A percentile compares a stretch with the other conserved stretches of the same genome.
Conservation (phyloP, 1,140 invertebrate species). For the Scaptomyza hsui region DNA sequence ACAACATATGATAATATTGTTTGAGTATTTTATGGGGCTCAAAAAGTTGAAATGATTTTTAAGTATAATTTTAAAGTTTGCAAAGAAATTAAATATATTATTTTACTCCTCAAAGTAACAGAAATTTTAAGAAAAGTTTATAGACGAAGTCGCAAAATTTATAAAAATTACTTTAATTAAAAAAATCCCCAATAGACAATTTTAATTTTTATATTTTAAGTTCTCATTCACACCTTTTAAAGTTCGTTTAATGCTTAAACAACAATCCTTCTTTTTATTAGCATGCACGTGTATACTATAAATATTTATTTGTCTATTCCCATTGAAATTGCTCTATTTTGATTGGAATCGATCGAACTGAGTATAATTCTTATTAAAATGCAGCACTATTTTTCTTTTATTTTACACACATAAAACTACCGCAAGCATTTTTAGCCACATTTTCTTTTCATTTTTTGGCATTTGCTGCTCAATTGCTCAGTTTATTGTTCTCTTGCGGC, state of each 20-base stretch:
- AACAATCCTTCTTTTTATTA: conserved; percentile 11
- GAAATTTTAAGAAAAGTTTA: too few relatives aligned
- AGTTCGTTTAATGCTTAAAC: conserved; percentile 7
- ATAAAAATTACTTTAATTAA: too few relatives aligned
- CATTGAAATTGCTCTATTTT: background rate
- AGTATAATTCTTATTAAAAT: conserved; percentile 22
- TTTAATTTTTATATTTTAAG: too few relatives aligned
- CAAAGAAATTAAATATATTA: too few relatives aligned
- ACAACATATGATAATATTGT: background rate
- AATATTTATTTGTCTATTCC: conserved; percentile 15
- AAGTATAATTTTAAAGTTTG: too few relatives aligned
- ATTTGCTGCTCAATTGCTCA: conserved; percentile 13
- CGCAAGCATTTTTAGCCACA: conserved; percentile 62
- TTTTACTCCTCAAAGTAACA: too few relatives aligned
- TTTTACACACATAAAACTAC: conserved; percentile 38
- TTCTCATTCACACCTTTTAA: background rate
- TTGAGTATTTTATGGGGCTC: conserved; percentile 3
- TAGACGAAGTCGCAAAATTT: too few relatives aligned
- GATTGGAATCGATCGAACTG: conserved; percentile 1
- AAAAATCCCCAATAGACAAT: too few relatives aligned
- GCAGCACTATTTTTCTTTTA: conserved; percentile 38
- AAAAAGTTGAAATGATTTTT: background rate
- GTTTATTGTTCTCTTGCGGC: conserved; percentile 76
- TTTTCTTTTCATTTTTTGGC: conserved; percentile 27
- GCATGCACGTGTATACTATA: background rate